A percentile compares a stretch with the other conserved stretches of the same genome.
These are phyloP conservation scores for Ceyx melanurus DNA, from an alignment of 2,113 vertebrate genomes.

Conservation along the genomic window DNA sequence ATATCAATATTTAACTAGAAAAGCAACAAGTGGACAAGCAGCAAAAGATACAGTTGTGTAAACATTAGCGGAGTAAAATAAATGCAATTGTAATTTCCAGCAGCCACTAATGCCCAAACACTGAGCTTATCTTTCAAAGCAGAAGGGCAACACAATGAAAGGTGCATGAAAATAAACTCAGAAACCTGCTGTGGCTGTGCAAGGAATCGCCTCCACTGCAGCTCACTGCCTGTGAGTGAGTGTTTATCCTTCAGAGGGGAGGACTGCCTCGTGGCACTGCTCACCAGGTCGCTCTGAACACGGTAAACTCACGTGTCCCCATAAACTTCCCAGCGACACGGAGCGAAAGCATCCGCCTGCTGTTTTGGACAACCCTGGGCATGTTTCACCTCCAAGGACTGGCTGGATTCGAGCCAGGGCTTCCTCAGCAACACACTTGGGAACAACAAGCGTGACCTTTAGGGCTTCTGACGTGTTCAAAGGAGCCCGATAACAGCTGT, in stretches of 20 bases:
- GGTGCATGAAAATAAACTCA: rapidly evolving
- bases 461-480: background rate
- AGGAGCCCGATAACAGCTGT: background rate
- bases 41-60: background rate
- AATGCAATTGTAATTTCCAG: background rate
- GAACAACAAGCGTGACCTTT: background rate
- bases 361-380: background rate
- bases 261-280: background rate
- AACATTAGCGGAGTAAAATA: background rate
- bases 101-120: background rate
- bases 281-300: background rate
- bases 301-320: background rate
- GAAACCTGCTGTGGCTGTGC: background rate
- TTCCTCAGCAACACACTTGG: background rate
- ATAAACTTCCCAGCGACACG: background rate
- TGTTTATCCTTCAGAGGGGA: background rate
- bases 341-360: background rate
- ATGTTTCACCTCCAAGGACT: background rate
- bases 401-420: background rate
- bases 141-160: background rate
- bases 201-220: background rate
- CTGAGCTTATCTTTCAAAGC: background rate
- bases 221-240: background rate
- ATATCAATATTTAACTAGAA: background rate
- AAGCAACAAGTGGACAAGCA: background rate